These are phyloP conservation scores for Ischnus inquisitorius DNA, from an alignment of 2,888 invertebrate species.

Conservation along the genomic window DNA sequence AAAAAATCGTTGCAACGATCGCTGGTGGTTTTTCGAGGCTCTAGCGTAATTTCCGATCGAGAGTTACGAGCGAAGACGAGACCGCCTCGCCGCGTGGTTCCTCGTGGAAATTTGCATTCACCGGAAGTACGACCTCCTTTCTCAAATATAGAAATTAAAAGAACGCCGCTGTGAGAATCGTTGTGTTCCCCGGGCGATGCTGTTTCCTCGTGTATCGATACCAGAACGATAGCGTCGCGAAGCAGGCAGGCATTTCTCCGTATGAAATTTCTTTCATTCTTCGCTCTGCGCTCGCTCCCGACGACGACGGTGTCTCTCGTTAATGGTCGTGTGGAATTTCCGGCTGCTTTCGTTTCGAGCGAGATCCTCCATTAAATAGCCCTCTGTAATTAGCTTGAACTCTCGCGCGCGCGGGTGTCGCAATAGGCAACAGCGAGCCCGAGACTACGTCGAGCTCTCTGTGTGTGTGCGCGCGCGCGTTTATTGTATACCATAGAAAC, in stretches of 20 bases:
- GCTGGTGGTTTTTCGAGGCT: not conserved
- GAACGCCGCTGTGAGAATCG: not conserved
- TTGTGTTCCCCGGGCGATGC: no score
- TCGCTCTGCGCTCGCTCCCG: not conserved
- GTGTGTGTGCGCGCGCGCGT: no score
- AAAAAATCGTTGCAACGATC: constrained; percentile 10
- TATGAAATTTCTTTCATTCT: constrained; percentile 23
- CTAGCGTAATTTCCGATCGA: constrained; percentile 27
- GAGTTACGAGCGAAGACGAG: not conserved
- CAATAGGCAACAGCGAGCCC: constrained; percentile 40
- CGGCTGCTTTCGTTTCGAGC: constrained; percentile 65
- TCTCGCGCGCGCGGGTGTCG: constrained; percentile 43
- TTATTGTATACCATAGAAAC: no score
- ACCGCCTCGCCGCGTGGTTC: constrained; percentile 19
- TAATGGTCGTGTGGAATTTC: constrained; percentile 63
- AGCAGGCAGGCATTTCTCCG: constrained; percentile 22
- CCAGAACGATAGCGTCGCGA: not conserved
- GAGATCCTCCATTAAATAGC: constrained; percentile 60
- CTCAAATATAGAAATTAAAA: not conserved
- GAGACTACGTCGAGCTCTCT: no score
- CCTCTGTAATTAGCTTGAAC: constrained; percentile 56
- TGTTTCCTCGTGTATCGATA: constrained; percentile 2
- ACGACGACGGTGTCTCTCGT: constrained; percentile 3
- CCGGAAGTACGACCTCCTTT: constrained; percentile 42
- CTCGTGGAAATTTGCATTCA: constrained; percentile 39